Percentiles rank a stretch among this genome's conserved stretches.
These are phyloP conservation scores for Drosophila prosaltans DNA, from an alignment of 1,140 invertebrate species.

Conservation along the genomic window DNA sequence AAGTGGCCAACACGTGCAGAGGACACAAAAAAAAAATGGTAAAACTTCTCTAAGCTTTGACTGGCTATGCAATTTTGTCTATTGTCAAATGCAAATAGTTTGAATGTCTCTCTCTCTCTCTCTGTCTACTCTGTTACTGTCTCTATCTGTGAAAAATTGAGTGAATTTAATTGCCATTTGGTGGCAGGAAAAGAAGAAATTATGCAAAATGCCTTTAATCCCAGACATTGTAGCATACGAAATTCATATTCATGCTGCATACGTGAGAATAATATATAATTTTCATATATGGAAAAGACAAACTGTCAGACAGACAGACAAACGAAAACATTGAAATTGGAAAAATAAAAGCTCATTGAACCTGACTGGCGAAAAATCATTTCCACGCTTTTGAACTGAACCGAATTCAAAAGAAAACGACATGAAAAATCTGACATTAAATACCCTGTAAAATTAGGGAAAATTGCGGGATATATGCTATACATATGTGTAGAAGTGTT, in stretches of 20 bases:
- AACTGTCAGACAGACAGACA: not conserved
- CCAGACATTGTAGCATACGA: slow-evolving; percentile 2
- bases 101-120: not conserved
- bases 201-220: slow-evolving; percentile 52
- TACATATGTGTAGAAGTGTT: too few relatives aligned
- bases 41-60: not conserved
- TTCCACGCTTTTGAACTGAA: not conserved
- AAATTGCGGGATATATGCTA: too few relatives aligned
- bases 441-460: not conserved
- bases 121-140: not conserved
- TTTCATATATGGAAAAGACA: not conserved
- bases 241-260: slow-evolving; percentile 7
- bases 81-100: slow-evolving; percentile 55
- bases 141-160: slow-evolving; percentile 54
- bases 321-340: not conserved
- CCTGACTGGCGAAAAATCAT: slow-evolving; percentile 15
- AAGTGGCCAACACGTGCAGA: slow-evolving; percentile 4
- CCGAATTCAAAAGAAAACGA: slow-evolving; percentile 5
- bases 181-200: slow-evolving; percentile 38
- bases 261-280: slow-evolving; percentile 10
- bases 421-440: slow-evolving; percentile 1
- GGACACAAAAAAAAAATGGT: not conserved
- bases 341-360: slow-evolving; percentile 67
- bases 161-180: slow-evolving; percentile 68
- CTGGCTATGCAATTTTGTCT: not conserved